A percentile compares a stretch with the other conserved stretches of the same genome.
Evolutionary conservation across 2,797 vertebrate genomes (phyloP).

Genomic region (Acanthurus tractus): DNA sequence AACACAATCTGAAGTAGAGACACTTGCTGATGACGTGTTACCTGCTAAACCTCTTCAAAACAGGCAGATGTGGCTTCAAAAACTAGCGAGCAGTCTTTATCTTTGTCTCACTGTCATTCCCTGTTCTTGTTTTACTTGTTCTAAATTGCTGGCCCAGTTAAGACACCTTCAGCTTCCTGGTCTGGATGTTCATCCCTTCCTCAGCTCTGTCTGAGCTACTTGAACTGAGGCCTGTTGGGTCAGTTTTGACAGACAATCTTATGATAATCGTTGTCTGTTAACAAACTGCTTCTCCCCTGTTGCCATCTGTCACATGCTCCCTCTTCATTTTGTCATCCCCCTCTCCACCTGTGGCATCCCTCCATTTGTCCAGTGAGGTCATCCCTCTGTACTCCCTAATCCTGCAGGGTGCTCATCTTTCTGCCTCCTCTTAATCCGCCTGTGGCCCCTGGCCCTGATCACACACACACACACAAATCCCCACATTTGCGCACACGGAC

Average conservation of each 20-base stretch:
- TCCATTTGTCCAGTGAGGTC: conserved; percentile 85
- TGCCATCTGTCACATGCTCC: conserved; percentile 26
- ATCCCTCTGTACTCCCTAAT: conserved; percentile 83
- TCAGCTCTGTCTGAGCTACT: neutral
- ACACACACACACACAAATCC: conserved; percentile 22
- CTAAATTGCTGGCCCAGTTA: neutral
- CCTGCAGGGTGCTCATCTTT: conserved; percentile 83
- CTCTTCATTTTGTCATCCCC: conserved; percentile 36
- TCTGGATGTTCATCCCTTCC: neutral
- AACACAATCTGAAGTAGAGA: too few species aligned
- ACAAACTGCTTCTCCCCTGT: neutral
- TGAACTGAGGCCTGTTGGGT: neutral
- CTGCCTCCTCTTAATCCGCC: conserved; percentile 83
- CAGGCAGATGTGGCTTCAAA: too few species aligned
- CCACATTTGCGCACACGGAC: conserved; percentile 27
- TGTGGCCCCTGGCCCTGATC: conserved; percentile 68
- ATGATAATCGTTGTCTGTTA: neutral
- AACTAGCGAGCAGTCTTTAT: too few species aligned
- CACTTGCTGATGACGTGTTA: too few species aligned
- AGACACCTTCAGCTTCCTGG: neutral
- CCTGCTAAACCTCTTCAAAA: too few species aligned
- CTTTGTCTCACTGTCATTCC: too few species aligned
- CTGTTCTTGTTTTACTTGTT: neutral
- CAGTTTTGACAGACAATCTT: neutral
- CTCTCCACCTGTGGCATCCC: conserved; percentile 56